These are phyloP conservation scores for Solenopsis invicta DNA, from an alignment of 1,140 invertebrate genomes.

Conservation along the genomic window DNA sequence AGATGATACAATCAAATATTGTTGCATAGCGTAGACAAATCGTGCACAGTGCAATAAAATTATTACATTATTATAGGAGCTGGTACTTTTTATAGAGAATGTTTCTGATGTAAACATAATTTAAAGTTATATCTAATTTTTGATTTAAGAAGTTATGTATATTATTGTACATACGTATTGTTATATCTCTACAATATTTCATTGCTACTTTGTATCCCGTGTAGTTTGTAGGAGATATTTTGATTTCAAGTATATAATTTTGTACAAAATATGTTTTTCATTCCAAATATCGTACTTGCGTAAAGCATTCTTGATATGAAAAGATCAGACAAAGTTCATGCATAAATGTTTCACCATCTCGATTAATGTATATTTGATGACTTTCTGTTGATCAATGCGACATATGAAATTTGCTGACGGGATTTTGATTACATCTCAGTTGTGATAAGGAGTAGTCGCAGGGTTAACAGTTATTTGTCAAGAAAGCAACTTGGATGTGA, in stretches of 20 bases:
- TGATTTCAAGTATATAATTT: constrained; percentile 4
- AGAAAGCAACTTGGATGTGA: background rate
- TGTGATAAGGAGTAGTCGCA: background rate
- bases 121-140: background rate
- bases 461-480: constrained; percentile 22
- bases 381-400: background rate
- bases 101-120: background rate
- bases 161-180: too few relatives aligned
- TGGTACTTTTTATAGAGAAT: background rate
- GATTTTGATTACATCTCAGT: constrained; percentile 19
- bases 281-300: background rate
- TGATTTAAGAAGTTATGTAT: background rate
- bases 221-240: background rate
- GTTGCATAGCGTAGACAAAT: background rate
- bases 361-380: constrained; percentile 12
- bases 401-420: constrained; percentile 14
- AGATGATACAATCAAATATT: background rate
- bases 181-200: background rate
- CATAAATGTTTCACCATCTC: constrained; percentile 32
- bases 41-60: background rate
- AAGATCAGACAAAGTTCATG: background rate
- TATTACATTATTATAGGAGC: background rate
- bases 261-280: background rate
- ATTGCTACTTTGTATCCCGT: background rate
- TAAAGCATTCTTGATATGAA: background rate